Evolutionary conservation across 23 tunicate genomes (phyloP).

Genomic region (Diplosoma virens): DNA sequence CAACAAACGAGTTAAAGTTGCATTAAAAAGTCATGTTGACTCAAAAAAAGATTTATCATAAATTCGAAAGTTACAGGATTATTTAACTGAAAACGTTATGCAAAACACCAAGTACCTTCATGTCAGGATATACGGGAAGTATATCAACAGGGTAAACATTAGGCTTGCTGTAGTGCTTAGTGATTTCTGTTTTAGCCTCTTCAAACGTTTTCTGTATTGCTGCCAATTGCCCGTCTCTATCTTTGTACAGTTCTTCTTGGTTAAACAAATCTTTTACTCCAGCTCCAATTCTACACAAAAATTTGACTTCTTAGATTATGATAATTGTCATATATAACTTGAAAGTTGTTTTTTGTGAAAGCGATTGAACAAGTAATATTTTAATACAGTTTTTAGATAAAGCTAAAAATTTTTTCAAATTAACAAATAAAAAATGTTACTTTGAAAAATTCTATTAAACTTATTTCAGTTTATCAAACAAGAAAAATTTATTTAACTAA

Average conservation of each 20-base stretch:
- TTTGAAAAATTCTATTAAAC: background rate
- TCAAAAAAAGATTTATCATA: too few relatives aligned
- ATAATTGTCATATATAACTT: too few relatives aligned
- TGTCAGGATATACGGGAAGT: slow-evolving; percentile 94
- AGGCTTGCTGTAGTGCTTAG: slow-evolving; percentile 90
- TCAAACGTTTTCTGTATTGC: slow-evolving; percentile 96
- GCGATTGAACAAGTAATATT: too few relatives aligned
- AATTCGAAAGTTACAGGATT: too few relatives aligned
- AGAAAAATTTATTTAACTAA: background rate
- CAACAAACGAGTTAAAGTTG: too few relatives aligned
- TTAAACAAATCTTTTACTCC: slow-evolving; percentile 95
- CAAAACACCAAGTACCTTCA: slow-evolving; percentile 45
- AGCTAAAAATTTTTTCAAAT: too few relatives aligned
- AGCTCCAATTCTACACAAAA: slow-evolving; percentile 77
- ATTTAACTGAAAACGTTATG: too few relatives aligned
- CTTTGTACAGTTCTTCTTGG: slow-evolving; percentile 95
- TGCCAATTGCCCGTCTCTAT: slow-evolving; percentile 92
- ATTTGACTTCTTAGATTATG: too few relatives aligned
- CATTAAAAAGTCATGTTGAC: too few relatives aligned
- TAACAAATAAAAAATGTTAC: background rate
- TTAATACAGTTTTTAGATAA: too few relatives aligned
- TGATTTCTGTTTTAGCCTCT: slow-evolving; percentile 81
- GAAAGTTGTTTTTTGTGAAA: too few relatives aligned
- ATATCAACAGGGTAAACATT: slow-evolving; percentile 88
- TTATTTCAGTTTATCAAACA: background rate